phyloP scores from a whole-genome alignment of 2,888 invertebrate genomes.

The Napeogenes sylphis region DNA sequence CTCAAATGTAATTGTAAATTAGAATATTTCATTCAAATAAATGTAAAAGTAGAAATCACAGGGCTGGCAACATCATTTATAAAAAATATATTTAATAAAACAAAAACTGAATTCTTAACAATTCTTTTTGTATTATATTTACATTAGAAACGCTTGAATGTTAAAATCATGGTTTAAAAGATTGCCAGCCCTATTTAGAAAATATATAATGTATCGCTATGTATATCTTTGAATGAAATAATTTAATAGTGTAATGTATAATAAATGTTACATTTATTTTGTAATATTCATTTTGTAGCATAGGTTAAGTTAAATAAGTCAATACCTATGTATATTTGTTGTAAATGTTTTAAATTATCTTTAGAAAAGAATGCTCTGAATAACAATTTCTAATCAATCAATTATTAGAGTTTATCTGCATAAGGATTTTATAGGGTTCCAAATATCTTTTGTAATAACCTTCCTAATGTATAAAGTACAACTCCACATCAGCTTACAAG shows the following conservation, averaged over 20 bases:
- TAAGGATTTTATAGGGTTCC: background rate
- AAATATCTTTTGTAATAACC: too few species aligned
- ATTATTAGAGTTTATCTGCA: background rate
- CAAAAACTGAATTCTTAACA: background rate
- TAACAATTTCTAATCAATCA: background rate
- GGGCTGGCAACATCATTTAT: background rate
- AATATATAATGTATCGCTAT: background rate
- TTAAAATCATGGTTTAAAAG: background rate
- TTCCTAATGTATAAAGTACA: constrained; percentile 5
- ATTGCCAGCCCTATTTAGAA: background rate
- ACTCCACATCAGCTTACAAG: constrained; percentile 19
- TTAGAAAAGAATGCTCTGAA: constrained; percentile 20
- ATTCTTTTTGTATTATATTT: background rate
- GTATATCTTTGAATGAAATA: constrained; percentile 45
- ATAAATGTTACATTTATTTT: constrained; percentile 41
- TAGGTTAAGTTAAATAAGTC: constrained; percentile 40
- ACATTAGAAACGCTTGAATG: background rate
- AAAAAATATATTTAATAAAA: background rate
- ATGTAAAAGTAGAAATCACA: constrained; percentile 4
- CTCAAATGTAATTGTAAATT: constrained; percentile 56
- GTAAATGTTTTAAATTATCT: constrained; percentile 28
- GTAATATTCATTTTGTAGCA: constrained; percentile 41
- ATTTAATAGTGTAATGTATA: constrained; percentile 48
- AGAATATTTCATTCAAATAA: constrained; percentile 52
- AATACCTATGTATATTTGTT: constrained; percentile 35